Evolutionary conservation across 2,113 vertebrate species (phyloP).

Genomic region (Erythrocercus mccallii): DNA sequence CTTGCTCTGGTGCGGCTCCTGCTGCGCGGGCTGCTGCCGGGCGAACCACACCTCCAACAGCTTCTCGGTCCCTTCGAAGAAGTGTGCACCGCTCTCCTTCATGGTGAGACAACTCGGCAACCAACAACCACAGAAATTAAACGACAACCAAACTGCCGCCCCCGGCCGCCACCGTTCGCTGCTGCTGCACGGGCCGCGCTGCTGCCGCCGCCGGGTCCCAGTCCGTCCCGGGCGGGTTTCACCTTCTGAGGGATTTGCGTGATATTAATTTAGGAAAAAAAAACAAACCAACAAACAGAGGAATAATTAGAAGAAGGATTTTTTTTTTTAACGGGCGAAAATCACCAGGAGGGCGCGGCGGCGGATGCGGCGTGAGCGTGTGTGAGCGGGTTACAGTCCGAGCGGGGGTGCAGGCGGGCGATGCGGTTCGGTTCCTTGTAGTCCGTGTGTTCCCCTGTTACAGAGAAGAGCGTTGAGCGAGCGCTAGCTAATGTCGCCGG

Average conservation of each 20-base stretch:
- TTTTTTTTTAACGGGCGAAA: slow-evolving; percentile 51
- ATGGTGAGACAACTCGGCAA: slow-evolving; percentile 89
- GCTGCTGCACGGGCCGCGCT: slow-evolving; percentile 56
- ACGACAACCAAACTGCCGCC: slow-evolving; percentile 73
- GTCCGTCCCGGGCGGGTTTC: slow-evolving; percentile 47
- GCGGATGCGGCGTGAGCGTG: slow-evolving; percentile 35
- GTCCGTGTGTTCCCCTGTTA: slow-evolving; percentile 94
- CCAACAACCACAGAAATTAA: slow-evolving; percentile 86
- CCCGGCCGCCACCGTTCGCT: slow-evolving; percentile 64
- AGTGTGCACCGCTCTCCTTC: slow-evolving; percentile 98
- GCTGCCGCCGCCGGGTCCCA: slow-evolving; percentile 33
- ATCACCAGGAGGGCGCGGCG: slow-evolving; percentile 57
- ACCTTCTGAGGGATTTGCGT: slow-evolving; percentile 32
- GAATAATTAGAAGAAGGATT: background rate
- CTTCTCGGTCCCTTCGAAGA: slow-evolving; percentile 99
- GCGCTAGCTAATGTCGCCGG: slow-evolving; percentile 99
- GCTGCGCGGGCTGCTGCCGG: slow-evolving; percentile 84
- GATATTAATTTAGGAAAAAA: slow-evolving; percentile 35
- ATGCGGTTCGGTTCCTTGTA: slow-evolving; percentile 83
- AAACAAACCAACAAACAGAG: background rate
- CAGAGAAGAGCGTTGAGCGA: slow-evolving; percentile 95
- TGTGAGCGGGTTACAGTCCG: slow-evolving; percentile 56
- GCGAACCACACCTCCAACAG: slow-evolving; percentile 99
- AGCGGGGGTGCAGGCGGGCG: slow-evolving; percentile 47
- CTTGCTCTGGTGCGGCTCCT: slow-evolving; percentile 87